phyloP scores from a whole-genome alignment of 2,888 invertebrate genomes.

The Linnaemya tessellans region DNA sequence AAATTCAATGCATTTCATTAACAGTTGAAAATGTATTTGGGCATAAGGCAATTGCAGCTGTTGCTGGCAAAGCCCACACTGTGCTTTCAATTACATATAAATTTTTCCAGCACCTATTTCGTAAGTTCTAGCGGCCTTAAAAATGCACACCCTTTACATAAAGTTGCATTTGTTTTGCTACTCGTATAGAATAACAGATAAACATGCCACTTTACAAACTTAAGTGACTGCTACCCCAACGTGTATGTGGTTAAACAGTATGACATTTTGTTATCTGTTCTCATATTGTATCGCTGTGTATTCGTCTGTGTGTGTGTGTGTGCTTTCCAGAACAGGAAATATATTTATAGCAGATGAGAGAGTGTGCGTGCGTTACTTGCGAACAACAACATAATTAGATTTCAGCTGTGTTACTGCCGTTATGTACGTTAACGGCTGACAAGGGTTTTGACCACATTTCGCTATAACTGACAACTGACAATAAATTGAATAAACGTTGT shows the following conservation, averaged over 20 bases:
- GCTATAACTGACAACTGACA: constrained; percentile 69
- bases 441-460: constrained; percentile 72
- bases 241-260: constrained; percentile 55
- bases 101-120: no score
- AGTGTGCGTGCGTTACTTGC: constrained; percentile 50
- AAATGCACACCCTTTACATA: no score
- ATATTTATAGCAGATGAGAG: background rate
- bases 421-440: constrained; percentile 54
- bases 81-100: no score
- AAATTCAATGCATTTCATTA: no score
- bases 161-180: background rate
- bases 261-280: constrained; percentile 55
- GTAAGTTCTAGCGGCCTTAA: no score
- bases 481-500: constrained; percentile 61
- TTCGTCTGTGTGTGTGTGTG: background rate
- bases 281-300: background rate
- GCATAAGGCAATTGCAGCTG: no score
- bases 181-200: constrained; percentile 35
- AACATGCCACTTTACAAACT: constrained; percentile 65
- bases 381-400: constrained; percentile 70
- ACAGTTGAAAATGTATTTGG: no score
- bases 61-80: no score
- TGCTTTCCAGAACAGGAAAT: background rate
- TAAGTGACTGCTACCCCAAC: constrained; percentile 50
- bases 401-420: constrained; percentile 51